These are phyloP conservation scores for Scartelaos histophorus DNA, from an alignment of 2,113 vertebrate genomes.

Conservation along the genomic window DNA sequence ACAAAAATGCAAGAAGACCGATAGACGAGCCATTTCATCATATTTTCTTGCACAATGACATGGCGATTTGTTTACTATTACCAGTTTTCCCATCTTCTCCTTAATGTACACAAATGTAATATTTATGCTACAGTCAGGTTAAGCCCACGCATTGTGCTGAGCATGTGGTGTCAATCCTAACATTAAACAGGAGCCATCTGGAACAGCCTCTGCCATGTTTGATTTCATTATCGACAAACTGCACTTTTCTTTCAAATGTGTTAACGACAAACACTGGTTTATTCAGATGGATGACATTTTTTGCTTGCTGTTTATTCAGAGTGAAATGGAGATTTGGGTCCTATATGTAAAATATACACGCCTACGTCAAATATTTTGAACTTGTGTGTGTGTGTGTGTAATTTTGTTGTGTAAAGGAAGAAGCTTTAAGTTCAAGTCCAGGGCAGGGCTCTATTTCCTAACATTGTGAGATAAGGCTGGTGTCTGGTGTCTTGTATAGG, in stretches of 20 bases:
- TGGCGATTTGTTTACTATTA: conserved; percentile 21
- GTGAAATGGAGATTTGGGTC: too few species aligned
- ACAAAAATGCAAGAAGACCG: neutral
- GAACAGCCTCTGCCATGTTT: conserved; percentile 35
- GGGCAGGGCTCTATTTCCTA: too few species aligned
- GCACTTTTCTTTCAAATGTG: conserved; percentile 15
- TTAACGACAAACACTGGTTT: conserved; percentile 5
- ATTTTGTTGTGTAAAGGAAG: neutral
- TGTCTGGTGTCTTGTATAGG: too few species aligned
- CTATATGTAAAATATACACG: too few species aligned
- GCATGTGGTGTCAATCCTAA: conserved; percentile 38
- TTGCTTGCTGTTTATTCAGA: neutral
- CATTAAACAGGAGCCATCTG: conserved; percentile 55
- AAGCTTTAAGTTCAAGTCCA: neutral
- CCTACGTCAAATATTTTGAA: too few species aligned
- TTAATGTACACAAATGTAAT: conserved; percentile 19
- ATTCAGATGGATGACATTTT: neutral
- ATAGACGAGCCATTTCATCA: neutral
- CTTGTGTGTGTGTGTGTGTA: too few species aligned
- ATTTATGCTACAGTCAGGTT: conserved; percentile 44
- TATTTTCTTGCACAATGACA: neutral
- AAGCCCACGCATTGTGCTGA: conserved; percentile 47
- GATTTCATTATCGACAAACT: conserved; percentile 23
- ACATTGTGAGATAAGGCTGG: too few species aligned
- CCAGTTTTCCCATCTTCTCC: conserved; percentile 20